phyloP scores from a whole-genome alignment of 1,140 invertebrate species.

The Eumaeus atala region DNA sequence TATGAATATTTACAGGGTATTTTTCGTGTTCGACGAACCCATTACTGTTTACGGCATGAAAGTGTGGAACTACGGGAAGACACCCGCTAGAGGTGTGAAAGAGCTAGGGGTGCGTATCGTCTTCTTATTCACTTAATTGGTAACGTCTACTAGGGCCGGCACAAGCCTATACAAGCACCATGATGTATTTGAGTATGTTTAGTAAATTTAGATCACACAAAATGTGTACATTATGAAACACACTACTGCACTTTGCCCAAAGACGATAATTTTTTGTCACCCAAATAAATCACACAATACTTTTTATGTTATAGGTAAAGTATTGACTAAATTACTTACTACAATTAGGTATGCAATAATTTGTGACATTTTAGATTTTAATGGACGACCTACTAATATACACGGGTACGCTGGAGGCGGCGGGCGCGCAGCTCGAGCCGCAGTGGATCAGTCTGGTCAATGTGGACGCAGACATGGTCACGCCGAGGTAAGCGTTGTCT shows the following conservation, averaged over 20 bases:
- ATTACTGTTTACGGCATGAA: conserved; percentile 84
- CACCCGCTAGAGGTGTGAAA: conserved; percentile 82
- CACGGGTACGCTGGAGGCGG: conserved; percentile 78
- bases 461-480: conserved; percentile 37
- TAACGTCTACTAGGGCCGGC: no score
- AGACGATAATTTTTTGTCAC: no score
- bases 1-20: conserved; percentile 77
- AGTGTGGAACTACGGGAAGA: conserved; percentile 91
- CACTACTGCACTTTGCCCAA: no score
- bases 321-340: no score
- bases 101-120: conserved; percentile 82
- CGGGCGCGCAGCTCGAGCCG: conserved; percentile 50
- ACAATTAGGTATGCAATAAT: background rate
- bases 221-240: no score
- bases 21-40: conserved; percentile 85
- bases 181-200: no score
- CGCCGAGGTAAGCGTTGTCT: conserved; percentile 37
- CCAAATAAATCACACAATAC: no score
- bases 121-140: no score
- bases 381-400: conserved; percentile 86
- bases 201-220: no score
- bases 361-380: conserved; percentile 74
- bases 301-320: no score
- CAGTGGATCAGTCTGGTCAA: conserved; percentile 58
- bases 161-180: no score